Conservation (phyloP, 2,113 vertebrate species). For the Trematocara nigrifrons region DNA sequence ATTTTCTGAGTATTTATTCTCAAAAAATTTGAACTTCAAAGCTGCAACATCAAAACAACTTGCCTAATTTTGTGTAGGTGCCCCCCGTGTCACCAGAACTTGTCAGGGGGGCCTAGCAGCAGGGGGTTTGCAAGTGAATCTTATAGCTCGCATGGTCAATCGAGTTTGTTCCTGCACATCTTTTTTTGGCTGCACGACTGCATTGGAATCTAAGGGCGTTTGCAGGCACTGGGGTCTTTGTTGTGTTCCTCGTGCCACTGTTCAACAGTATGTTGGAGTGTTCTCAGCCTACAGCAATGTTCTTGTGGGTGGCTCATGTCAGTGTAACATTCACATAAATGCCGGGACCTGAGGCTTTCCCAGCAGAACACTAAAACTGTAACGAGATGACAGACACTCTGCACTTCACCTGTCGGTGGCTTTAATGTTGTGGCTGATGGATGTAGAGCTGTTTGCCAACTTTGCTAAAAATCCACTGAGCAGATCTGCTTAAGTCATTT, state of each 20-base stretch:
- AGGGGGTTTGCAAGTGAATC: not conserved
- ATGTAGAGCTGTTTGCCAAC: not conserved
- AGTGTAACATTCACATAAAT: not conserved
- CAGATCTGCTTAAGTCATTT: constrained; percentile 21
- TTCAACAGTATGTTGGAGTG: not conserved
- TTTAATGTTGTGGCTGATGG: not conserved
- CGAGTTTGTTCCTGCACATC: not conserved
- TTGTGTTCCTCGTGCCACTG: not conserved
- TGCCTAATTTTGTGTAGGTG: not conserved
- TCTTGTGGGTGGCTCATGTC: not conserved
- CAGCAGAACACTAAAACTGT: not conserved
- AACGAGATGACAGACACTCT: not conserved
- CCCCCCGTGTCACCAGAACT: not conserved
- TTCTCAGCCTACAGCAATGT: not conserved
- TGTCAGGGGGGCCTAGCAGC: not conserved
- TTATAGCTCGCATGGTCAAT: not conserved
- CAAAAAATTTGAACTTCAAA: not conserved
- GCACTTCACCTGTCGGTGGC: not conserved
- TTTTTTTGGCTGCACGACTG: not conserved
- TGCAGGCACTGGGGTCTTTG: not conserved
- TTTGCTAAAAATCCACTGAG: not conserved
- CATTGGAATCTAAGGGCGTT: not conserved
- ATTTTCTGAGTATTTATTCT: not conserved
- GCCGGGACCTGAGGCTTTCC: not conserved
- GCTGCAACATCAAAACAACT: not conserved